Base-by-base conservation (phyloP, 30 jellyfish, hydroid and myxozoan species). In the Hydractinia echinata region DNA sequence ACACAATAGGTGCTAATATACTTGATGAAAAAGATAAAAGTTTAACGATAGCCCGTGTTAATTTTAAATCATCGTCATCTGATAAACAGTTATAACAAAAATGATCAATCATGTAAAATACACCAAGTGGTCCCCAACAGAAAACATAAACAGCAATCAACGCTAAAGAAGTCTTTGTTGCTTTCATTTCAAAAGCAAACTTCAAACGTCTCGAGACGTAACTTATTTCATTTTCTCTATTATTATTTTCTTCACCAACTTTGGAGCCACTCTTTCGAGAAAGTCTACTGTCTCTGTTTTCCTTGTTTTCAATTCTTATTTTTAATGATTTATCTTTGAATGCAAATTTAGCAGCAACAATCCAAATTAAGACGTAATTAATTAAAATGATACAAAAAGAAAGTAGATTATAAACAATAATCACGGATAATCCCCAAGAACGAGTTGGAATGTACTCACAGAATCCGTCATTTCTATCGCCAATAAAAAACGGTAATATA, bases 71-170 rank as follows among this genome's bases (percentile, higher is more conserved):
- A 7, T 50, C 81, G 8, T 20, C 14, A 71, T 52, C 51, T 7
- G 81, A 71, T 15, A 19, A 71, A 71, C 81, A 71, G 51, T 50
- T n/a, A 71, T 20, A 19, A 71, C 81, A 71, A 71, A 71, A 71
- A 71, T 71, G 81, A 71, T 71, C 81, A 6, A 20, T 60, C 81
- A 71, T 71, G 53, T 71, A 71, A 8, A 71, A 48, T 19, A 71
- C 55, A 14, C 81, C 81, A 20, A 71, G 61, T 1, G 81, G 81
- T n/a, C 49, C 56, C 81, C 81, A 71, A 71, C 81, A 71, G 10
- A 71, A 20, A 50, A 71, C 61, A 15, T 71, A 71, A 7, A 58
- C 51, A 7, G 53, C 81, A 8, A 71, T 71, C 67, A 71, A 20
- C 4, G 61, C 53, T 7, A 71, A 9, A 1, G 81, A 71, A 48